Evolutionary conservation across 2,113 vertebrate genomes (phyloP), one percentile per base, ranked within the genome.

Genomic region (Percopsis transmontana): DNA sequence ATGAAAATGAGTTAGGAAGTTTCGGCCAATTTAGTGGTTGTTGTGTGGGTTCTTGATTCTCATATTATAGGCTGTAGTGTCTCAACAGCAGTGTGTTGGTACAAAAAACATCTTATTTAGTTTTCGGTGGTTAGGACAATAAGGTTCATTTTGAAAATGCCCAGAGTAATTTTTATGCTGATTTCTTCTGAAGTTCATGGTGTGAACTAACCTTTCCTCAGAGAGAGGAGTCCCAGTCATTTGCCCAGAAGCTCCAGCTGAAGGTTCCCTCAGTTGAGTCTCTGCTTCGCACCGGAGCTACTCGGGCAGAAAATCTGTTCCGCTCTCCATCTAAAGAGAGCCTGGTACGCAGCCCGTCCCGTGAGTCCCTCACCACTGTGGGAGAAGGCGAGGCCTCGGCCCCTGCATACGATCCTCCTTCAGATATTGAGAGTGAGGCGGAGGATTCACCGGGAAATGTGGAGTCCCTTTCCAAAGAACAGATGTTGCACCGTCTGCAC

Each of bases 231-330:
- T n/a, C 72, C 0, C 95, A 91, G 55, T 94, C 96, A 19, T 94
- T 96, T 58, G 73, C 94, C 40, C 96, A 97, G 90, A 97, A 94
- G 81, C 93, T 98, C 45, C 97, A 98, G 76, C 90, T 97, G 66
- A 92, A 90, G 47, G 95, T 98, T 50, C 94, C 96, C 27, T 98
- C 96, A 0, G 60, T 98, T 92, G 97, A 98, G 85, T 96, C 97
- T 42, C 74, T 99, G 79, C 94, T 98, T 77, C 93, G 94, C 51
- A 94, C 91, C 27, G 95, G 94, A 61, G 94, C 95, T 0, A 85
- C 92, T 20, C 96, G 92, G 47, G 94, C 85, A 2, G 91, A 97
- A 57, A 92, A 87, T 45, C 85, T 99, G 2, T 95, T 96, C 68
- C 91, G 87, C 64, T 94, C 94, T 21, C 85, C 94, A 39, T 98